phyloP scores from a whole-genome alignment of 2,113 vertebrate genomes.

The Ceyx margarethae region DNA sequence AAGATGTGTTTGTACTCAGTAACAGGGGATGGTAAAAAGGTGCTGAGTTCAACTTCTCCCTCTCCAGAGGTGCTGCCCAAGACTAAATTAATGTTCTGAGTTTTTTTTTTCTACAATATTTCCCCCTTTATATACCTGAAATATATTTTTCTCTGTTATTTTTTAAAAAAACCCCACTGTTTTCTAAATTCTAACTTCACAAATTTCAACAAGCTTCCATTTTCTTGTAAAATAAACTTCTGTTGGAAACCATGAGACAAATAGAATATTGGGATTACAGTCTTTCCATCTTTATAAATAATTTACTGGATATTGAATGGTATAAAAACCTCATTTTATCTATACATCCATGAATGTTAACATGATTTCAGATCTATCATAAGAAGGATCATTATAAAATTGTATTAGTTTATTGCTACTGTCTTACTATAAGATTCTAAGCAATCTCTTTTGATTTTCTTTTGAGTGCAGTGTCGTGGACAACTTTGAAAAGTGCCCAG shows the following conservation, averaged over 20 bases:
- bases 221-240: background rate
- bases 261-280: background rate
- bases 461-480: background rate
- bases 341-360: background rate
- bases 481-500: background rate
- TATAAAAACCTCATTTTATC: background rate
- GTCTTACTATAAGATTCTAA: background rate
- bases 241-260: background rate
- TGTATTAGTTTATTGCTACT: background rate
- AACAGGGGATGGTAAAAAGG: background rate
- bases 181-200: background rate
- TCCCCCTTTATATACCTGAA: background rate
- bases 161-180: accelerated
- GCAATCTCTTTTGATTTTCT: background rate
- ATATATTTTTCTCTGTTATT: background rate
- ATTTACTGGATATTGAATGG: background rate
- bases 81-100: too few relatives aligned
- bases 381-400: background rate
- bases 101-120: background rate
- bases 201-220: background rate
- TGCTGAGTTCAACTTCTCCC: background rate
- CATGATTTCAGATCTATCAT: background rate
- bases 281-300: background rate
- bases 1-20: background rate
- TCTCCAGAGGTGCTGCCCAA: background rate